phyloP scores from a whole-genome alignment of 1,140 invertebrate genomes.

The Caenorhabditis elegans region WBcel235 BX284604.4:4480001-4480500 shows the following conservation, averaged over 20 bases:
- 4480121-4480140: too few species aligned
- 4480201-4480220: neutral
- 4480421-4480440: neutral
- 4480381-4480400: neutral
- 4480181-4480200: neutral
- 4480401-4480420: neutral
- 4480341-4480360: neutral
- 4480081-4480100: neutral
- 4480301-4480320: too few species aligned
- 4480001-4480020: neutral
- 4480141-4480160: too few species aligned
- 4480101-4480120: too few species aligned
- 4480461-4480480: neutral
- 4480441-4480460: neutral
- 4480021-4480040: neutral
- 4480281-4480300: too few species aligned
- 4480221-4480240: constrained; percentile 12
- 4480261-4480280: too few species aligned
- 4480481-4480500: constrained; percentile 3
- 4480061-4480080: neutral
- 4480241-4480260: too few species aligned
- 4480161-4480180: neutral
- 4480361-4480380: neutral
- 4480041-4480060: neutral
- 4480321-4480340: too few species aligned